Evolutionary conservation across 2,888 invertebrate species (phyloP).

Genomic region (Hipparchia semele): DNA sequence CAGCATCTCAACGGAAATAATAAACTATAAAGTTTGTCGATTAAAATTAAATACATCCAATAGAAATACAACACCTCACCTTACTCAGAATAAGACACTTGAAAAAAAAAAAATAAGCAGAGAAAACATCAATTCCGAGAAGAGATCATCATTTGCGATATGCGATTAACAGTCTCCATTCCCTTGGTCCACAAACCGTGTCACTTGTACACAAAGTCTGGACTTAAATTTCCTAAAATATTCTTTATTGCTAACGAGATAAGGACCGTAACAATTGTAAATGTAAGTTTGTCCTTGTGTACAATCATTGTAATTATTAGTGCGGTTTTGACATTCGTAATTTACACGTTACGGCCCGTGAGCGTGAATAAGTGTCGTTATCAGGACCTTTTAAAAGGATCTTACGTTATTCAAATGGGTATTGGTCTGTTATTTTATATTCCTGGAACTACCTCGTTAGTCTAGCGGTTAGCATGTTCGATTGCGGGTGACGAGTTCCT

Average conservation of each 20-base stretch:
- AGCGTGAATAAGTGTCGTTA: slow-evolving; percentile 60
- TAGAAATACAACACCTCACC: slow-evolving; percentile 12
- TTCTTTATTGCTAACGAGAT: slow-evolving; percentile 33
- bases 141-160: slow-evolving; percentile 56
- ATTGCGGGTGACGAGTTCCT: too few relatives aligned
- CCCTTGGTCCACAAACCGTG: slow-evolving; percentile 52
- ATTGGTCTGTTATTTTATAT: slow-evolving; percentile 54
- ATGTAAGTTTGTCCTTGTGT: slow-evolving; percentile 29
- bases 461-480: too few relatives aligned
- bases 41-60: slow-evolving; percentile 1
- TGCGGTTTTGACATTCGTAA: slow-evolving; percentile 63
- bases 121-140: slow-evolving; percentile 52
- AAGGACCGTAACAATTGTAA: slow-evolving; percentile 32
- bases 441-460: slow-evolving; percentile 18
- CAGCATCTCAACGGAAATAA: too few relatives aligned
- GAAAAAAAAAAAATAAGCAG: slow-evolving; percentile 43
- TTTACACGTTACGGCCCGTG: slow-evolving; percentile 61
- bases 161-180: slow-evolving; percentile 54
- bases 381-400: slow-evolving; percentile 59
- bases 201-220: slow-evolving; percentile 34
- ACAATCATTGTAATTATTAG: slow-evolving; percentile 62
- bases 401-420: slow-evolving; percentile 65
- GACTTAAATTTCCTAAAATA: slow-evolving; percentile 19
- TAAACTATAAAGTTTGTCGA: background rate
- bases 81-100: slow-evolving; percentile 39